phyloP scores from a whole-genome alignment of 2,888 invertebrate genomes.

The Temnothorax rugatulus region DNA sequence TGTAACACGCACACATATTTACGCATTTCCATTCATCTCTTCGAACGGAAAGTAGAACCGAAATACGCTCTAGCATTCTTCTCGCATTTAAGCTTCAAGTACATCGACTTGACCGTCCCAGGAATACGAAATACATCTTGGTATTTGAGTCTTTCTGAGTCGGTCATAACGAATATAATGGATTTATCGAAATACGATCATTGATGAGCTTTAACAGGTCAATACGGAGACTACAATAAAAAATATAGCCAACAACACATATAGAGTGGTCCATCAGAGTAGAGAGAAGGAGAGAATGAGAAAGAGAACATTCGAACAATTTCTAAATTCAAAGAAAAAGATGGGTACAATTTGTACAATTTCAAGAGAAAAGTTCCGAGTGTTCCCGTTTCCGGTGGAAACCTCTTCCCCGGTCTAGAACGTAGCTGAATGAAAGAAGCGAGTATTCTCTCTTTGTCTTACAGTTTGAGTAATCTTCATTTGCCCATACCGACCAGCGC shows the following conservation, averaged over 20 bases:
- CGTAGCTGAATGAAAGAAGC: neutral
- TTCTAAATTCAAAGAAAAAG: neutral
- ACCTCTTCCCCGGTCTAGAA: neutral
- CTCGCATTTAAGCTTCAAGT: neutral
- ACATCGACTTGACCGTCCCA: neutral
- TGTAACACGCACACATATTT: neutral
- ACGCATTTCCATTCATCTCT: neutral
- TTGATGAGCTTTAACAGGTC: neutral
- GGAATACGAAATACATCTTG: neutral
- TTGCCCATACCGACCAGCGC: conserved; percentile 93
- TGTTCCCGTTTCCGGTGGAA: neutral
- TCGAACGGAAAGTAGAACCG: neutral
- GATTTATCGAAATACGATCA: conserved; percentile 1
- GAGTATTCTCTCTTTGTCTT: conserved; percentile 35
- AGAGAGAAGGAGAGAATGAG: conserved; percentile 14
- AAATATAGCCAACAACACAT: neutral
- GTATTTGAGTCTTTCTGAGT: neutral
- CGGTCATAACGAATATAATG: neutral
- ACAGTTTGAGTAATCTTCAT: conserved; percentile 86
- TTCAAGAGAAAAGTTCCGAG: neutral
- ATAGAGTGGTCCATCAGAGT: neutral
- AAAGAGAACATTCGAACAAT: neutral
- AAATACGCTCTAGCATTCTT: neutral
- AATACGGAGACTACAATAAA: neutral
- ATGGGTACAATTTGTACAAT: conserved; percentile 6